Conservation (phyloP, 2,113 vertebrate species). For the Atherinomorus stipes region DNA sequence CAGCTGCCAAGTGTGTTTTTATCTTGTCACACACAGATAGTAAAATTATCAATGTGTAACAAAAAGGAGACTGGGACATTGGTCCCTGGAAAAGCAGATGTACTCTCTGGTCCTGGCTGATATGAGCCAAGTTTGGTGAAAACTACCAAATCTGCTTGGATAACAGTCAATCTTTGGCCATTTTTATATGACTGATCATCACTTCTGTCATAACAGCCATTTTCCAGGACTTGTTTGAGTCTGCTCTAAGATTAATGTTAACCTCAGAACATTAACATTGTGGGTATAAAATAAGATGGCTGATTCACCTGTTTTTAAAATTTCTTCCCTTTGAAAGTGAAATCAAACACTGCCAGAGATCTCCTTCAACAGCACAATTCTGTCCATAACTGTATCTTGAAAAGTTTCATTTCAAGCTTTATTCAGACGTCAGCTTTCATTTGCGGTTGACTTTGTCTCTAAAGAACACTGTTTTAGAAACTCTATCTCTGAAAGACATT, state of each 20-base stretch:
- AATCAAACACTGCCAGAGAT: background rate
- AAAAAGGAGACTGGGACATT: conserved; percentile 20
- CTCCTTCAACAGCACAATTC: background rate
- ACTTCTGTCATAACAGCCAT: too few species aligned
- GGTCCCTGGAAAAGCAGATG: background rate
- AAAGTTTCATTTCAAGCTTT: background rate
- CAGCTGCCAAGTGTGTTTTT: conserved; percentile 67
- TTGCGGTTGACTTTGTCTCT: too few species aligned
- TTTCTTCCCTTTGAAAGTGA: background rate
- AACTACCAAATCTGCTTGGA: too few species aligned
- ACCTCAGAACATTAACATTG: background rate
- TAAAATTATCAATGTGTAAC: conserved; percentile 44
- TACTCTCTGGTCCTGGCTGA: background rate
- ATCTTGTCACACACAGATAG: conserved; percentile 54
- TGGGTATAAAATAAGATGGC: background rate
- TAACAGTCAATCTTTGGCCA: too few species aligned
- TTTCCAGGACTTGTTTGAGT: background rate
- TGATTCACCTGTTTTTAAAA: background rate
- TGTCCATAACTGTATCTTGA: background rate
- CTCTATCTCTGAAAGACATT: too few species aligned
- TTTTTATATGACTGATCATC: too few species aligned
- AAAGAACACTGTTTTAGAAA: too few species aligned
- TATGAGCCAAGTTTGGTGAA: background rate
- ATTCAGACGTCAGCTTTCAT: background rate
- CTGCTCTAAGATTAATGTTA: background rate